Base-by-base conservation (phyloP, 2,113 vertebrate species). In the Bufo bufo region DNA sequence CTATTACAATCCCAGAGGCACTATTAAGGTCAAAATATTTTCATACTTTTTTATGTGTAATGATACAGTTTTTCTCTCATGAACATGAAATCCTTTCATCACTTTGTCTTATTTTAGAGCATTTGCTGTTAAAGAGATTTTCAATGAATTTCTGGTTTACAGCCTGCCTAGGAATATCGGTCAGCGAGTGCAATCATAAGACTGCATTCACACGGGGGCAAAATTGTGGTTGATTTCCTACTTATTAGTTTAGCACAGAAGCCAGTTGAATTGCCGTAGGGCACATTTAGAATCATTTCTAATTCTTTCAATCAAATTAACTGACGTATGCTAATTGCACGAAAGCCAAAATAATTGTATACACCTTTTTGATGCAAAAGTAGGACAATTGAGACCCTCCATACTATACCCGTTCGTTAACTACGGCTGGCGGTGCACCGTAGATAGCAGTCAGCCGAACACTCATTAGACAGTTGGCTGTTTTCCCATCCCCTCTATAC, bases 11-110 rank as follows among this genome's bases (percentile, higher is more conserved):
- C 54, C 20, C 3, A 43, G 54, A 85, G 84, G 84, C 69, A 77
- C 71, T 49, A n/a, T 59, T 0, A 50, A 85, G 69, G 84, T 85
- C 84, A 61, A 75, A 58, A 63, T 14, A 77, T 61, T 85, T 71
- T 71, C 82, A 23, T 23, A 54, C 47, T 66, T 83, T 66, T 84
- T 69, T 66, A 65, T 23, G 59, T 50, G 45, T 84, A 69, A 69
- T 47, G 11, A 50, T 52, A 13, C 14, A n/a, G 49, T 85, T 58
- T 23, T 66, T 65, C 13, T 17, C 8, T 17, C 20, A 12, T 54
- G 10, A 17, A 12, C 74, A 52, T 77, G 1, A 1, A 52, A 10
- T 81, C 47, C 66, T 47, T 66, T 33, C 33, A 33, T 33, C 33
- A 33, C 33, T 84, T 72, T 84, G 9, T 58, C 16, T 74, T 43